A percentile compares a stretch with the other conserved stretches of the same genome.
Evolutionary conservation across 2,797 vertebrate genomes (phyloP).

Genomic region (Phataginus tricuspis): DNA sequence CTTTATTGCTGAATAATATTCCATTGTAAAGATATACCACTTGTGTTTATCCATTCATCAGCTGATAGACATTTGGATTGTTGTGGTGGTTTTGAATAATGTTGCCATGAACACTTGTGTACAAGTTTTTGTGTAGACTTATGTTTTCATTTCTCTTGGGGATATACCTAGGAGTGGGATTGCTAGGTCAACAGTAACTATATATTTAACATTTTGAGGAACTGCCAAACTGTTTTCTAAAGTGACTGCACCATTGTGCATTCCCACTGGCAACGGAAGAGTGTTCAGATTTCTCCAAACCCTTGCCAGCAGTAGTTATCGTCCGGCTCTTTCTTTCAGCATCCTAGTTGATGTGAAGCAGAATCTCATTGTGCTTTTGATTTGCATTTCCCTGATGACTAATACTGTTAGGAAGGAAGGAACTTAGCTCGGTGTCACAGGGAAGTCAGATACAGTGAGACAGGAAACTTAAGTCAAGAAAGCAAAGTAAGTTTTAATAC

Average conservation of each 20-base stretch:
- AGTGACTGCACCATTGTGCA: neutral
- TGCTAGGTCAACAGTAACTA: neutral
- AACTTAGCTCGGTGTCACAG: no score
- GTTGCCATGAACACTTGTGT: neutral
- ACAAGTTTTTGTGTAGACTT: neutral
- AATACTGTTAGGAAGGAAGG: no score
- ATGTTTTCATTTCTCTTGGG: neutral
- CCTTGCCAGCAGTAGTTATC: neutral
- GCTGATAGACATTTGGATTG: neutral
- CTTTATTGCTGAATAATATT: neutral
- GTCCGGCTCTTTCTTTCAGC: neutral
- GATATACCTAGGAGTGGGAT: neutral
- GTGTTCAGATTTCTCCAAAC: neutral
- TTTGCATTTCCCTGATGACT: neutral
- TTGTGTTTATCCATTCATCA: neutral
- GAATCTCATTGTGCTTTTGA: neutral
- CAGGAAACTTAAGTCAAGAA: no score
- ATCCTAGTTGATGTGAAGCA: neutral
- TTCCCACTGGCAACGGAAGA: neutral
- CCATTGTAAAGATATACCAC: neutral
- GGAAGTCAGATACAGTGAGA: no score
- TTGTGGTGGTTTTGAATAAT: neutral
- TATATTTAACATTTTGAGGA: neutral
- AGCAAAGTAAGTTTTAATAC: no score
- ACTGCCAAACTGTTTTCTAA: neutral